Base-by-base conservation (phyloP, 2,888 invertebrate species). In the Incurvaria masculella region DNA sequence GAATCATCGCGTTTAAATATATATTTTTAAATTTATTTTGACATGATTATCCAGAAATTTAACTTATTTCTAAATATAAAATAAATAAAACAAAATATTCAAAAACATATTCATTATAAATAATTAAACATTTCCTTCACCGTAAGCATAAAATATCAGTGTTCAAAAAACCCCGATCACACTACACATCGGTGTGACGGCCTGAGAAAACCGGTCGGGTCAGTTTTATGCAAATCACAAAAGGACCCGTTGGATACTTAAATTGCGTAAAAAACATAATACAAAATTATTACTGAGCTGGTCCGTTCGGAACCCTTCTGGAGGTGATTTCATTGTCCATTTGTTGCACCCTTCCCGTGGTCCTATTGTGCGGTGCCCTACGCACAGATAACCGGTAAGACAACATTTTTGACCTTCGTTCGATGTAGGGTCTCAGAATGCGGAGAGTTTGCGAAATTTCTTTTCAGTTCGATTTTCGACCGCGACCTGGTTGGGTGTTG, bases 381-480 rank as follows among this genome's bases (percentile, higher is more conserved):
- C 55, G 61, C 61, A 58, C 74, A 76, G 76, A 76, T 70, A 78
- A 78, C 78, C 69, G 74, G 78, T 75, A 76, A 78, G 78, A 78
- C 78, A 72, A 64, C 68, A 74, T 73, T 72, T 73, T 72, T 73
- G 71, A 70, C 71, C 74, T 68, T 55, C 61, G 50, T 54, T 55
- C 53, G 59, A n/a, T n/a, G n/a, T n/a, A n/a, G n/a, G n/a, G n/a
- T 4, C 23, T 10, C 23, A 23, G 14, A 59, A 54, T 19, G 52
- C 50, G 59, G 60, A 70, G 74, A 72, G 75, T 74, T 73, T 65
- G 63, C 53, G 20, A 11, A 19, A 26, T 20, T 5, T 42, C 21
- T 16, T 17, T n/a, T 69, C 70, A 76, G 76, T 76, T 57, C 59
- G 55, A 57, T 57, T 67, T 63, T 74, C n/a, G 72, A 68, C 73